Percentiles rank a stretch among this genome's conserved stretches.
Evolutionary conservation across 2,113 vertebrate species (phyloP).

Genomic region (Phalacrocorax aristotelis): DNA sequence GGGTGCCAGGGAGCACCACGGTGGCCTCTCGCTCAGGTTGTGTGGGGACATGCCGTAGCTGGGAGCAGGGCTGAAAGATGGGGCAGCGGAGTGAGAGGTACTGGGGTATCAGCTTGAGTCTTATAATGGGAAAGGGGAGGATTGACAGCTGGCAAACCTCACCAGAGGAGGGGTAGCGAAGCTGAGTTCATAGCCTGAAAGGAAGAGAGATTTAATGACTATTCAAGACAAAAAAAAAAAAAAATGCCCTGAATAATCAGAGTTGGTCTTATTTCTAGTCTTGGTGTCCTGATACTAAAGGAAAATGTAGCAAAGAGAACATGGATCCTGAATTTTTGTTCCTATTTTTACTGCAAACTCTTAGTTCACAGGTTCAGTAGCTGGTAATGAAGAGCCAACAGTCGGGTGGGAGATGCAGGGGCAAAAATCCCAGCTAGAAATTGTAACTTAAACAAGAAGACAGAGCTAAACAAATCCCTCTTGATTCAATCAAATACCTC

Average conservation of each 20-base stretch:
- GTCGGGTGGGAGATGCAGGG: neutral
- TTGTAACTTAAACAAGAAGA: slow-evolving; percentile 33
- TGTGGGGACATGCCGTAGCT: fast-evolving
- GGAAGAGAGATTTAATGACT: neutral
- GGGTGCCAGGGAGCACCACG: fast-evolving
- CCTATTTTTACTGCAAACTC: neutral
- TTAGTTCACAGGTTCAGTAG: neutral
- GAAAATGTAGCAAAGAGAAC: neutral
- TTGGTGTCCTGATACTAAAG: neutral
- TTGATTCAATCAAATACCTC: slow-evolving; percentile 55
- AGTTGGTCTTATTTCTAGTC: neutral
- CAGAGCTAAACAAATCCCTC: slow-evolving; percentile 16
- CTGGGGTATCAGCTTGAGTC: neutral
- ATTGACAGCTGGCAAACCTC: neutral
- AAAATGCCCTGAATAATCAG: neutral
- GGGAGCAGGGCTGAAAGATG: neutral
- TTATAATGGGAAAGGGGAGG: neutral
- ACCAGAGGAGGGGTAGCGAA: neutral
- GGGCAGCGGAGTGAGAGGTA: fast-evolving
- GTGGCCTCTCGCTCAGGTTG: fast-evolving
- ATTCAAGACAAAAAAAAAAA: neutral
- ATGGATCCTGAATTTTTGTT: neutral
- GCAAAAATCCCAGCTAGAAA: neutral
- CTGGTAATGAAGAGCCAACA: neutral
- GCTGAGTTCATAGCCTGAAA: neutral